Percentiles rank a stretch among this genome's conserved stretches.
phyloP scores from a whole-genome alignment of 2,797 vertebrate species.

The Silurus lanzhouensis region DNA sequence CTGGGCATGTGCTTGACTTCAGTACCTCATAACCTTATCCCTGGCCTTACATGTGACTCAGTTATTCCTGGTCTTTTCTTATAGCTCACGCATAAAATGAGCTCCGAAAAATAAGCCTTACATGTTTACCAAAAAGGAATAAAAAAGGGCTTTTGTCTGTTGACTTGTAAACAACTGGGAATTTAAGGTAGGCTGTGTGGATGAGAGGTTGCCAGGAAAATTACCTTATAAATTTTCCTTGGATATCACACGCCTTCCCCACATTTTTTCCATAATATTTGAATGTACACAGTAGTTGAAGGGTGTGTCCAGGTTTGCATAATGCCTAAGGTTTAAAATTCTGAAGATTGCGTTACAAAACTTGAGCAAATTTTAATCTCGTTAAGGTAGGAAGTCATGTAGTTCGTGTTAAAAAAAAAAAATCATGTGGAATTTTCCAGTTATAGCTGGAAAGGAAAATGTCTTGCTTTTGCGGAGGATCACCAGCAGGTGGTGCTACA shows the following conservation, averaged over 20 bases:
- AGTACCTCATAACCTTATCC: neutral
- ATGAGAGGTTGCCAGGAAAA: conserved; percentile 55
- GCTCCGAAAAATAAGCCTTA: neutral
- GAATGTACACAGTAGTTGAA: conserved; percentile 7
- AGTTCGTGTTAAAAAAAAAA: neutral
- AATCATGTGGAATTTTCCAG: neutral
- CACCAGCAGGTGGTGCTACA: conserved; percentile 40
- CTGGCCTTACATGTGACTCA: conserved; percentile 11
- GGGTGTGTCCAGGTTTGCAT: neutral
- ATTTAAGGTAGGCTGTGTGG: conserved; percentile 28
- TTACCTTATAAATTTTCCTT: conserved; percentile 34
- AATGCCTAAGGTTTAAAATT: neutral
- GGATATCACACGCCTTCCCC: neutral
- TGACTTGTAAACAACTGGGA: conserved; percentile 59
- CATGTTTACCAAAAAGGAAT: neutral
- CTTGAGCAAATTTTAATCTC: neutral
- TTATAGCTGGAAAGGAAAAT: neutral
- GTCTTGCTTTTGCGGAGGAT: neutral
- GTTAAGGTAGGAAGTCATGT: neutral
- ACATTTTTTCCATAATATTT: conserved; percentile 25
- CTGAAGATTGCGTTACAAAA: neutral
- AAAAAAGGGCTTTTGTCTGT: conserved; percentile 51
- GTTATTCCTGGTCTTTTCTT: conserved; percentile 3
- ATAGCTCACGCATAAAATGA: neutral
- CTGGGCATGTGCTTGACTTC: neutral